Evolutionary conservation across 2,888 invertebrate genomes (phyloP).

Genomic region (Anarsia innoxiella): DNA sequence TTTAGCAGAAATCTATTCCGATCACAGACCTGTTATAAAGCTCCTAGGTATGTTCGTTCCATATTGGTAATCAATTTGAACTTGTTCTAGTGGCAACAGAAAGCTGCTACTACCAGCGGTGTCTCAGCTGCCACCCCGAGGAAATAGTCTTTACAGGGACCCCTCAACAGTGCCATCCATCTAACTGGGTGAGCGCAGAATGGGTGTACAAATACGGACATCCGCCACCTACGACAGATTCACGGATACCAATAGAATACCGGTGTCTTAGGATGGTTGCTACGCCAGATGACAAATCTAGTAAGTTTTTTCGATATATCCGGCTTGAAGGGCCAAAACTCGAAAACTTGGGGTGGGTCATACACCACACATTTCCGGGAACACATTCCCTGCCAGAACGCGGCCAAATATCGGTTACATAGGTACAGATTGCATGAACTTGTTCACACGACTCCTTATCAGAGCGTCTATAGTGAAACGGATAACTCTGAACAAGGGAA

Average conservation of each 20-base stretch:
- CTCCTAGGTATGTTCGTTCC: too few relatives aligned
- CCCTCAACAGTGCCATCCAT: slow-evolving; percentile 45
- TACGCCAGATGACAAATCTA: slow-evolving; percentile 61
- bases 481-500: too few relatives aligned
- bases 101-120: slow-evolving; percentile 56
- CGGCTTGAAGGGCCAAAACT: neutral
- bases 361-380: too few relatives aligned
- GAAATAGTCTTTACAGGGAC: slow-evolving; percentile 37
- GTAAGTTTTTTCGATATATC: slow-evolving; percentile 30
- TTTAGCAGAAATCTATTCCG: too few relatives aligned
- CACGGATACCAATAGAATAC: slow-evolving; percentile 54
- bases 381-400: too few relatives aligned
- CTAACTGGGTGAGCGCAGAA: slow-evolving; percentile 57
- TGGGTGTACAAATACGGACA: slow-evolving; percentile 64
- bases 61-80: too few relatives aligned
- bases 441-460: too few relatives aligned
- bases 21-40: too few relatives aligned
- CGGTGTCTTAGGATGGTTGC: slow-evolving; percentile 65
- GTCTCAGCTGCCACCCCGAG: slow-evolving; percentile 54
- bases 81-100: slow-evolving; percentile 48
- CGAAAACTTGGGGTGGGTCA: too few relatives aligned
- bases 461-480: too few relatives aligned
- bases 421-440: too few relatives aligned
- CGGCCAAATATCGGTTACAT: too few relatives aligned
- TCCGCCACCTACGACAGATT: slow-evolving; percentile 57